Evolutionary conservation across 2,113 vertebrate species (phyloP).

Genomic region (Phalacrocorax aristotelis): DNA sequence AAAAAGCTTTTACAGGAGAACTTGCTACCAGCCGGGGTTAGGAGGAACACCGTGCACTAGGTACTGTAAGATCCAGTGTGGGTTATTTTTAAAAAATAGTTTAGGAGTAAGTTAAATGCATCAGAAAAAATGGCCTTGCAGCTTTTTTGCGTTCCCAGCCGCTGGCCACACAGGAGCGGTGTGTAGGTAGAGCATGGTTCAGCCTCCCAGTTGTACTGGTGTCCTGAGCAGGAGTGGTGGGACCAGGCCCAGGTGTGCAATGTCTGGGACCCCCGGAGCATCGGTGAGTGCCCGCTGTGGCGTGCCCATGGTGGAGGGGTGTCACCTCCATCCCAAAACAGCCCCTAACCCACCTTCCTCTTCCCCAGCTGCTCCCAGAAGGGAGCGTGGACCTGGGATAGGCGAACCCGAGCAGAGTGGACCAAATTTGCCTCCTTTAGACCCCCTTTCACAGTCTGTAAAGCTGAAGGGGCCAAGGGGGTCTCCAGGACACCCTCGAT

Average conservation of each 20-base stretch:
- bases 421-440: too few species aligned
- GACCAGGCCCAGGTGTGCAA: rapidly evolving
- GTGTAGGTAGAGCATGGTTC: neutral
- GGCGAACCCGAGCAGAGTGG: rapidly evolving
- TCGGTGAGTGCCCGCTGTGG: rapidly evolving
- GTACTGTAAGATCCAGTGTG: rapidly evolving
- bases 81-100: neutral
- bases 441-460: rapidly evolving
- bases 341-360: neutral
- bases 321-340: neutral
- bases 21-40: rapidly evolving
- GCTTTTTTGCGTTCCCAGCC: rapidly evolving
- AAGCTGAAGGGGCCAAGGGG: rapidly evolving
- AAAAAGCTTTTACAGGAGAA: neutral
- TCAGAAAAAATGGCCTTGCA: rapidly evolving
- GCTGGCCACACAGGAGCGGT: rapidly evolving
- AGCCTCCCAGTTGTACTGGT: neutral
- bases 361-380: neutral
- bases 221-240: neutral
- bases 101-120: rapidly evolving
- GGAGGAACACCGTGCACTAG: rapidly evolving
- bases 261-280: too few species aligned
- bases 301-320: neutral
- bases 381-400: rapidly evolving
- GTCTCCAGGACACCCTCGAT: rapidly evolving